Evolutionary conservation across 1,140 invertebrate species (phyloP), one percentile per base, ranked within the genome.

Genomic region (Drosophila kurseongensis): DNA sequence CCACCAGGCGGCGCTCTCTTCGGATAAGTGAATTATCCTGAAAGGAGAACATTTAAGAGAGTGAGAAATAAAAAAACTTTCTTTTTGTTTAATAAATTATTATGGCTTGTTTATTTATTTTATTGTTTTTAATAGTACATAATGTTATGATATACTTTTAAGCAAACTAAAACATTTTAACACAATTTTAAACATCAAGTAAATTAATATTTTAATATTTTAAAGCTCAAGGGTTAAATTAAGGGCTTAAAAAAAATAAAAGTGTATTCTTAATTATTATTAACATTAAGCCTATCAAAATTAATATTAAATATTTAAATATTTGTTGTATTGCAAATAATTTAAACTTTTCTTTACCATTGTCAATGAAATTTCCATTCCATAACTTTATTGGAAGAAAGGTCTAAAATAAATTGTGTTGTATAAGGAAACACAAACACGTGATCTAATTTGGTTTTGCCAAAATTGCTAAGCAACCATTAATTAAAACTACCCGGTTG

Each of bases 401-500:
- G 9, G 9, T 10, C 10, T 10, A 12, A 38, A 23, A 23, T 0
- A 4, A 23, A 23, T 23, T 23, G 3, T 23, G 23, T 23, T 23
- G 2, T 23, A 4, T 8, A 27, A n/a, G 4, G 23, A 47, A 7
- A 7, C 3, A n/a, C 6, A 1, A 1, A 7, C 7, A 7, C 3
- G 13, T 9, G 23, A 16, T 35, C n/a, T n/a, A 16, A 1, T 14
- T 42, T 18, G 9, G 5, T 14, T 55, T 59, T 44, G n/a, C 29
- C 44, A 35, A 52, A 73, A 74, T 60, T 68, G 44, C 80, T 36
- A 67, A 40, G 50, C 55, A 76, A 67, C 57, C 44, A 59, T 56
- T 81, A 79, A 83, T 79, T 82, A 75, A 75, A 74, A 60, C 13
- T 23, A 36, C 56, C 14, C 27, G 9, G n/a, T 10, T 27, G 1